These are phyloP conservation scores for Ammodytes marinus DNA, from an alignment of 2,113 vertebrate species.

Conservation along the genomic window DNA sequence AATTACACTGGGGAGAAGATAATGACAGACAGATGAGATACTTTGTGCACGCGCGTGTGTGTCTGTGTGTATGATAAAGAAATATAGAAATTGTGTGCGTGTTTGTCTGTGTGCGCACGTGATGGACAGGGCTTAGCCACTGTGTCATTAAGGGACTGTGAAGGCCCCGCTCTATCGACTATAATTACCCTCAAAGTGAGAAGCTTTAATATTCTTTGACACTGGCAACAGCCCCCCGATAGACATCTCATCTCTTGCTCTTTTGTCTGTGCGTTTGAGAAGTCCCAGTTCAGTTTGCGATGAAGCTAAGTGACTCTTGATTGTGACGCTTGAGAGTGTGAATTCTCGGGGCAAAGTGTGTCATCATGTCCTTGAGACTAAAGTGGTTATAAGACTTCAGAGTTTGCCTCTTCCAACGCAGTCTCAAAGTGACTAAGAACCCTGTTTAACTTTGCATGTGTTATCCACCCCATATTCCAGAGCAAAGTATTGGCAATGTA, in stretches of 20 bases:
- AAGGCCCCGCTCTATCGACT: constrained; percentile 76
- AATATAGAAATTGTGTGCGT: constrained; percentile 52
- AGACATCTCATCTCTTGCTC: constrained; percentile 75
- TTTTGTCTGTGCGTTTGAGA: constrained; percentile 61
- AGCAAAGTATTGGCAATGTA: neutral
- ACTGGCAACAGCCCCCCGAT: constrained; percentile 69
- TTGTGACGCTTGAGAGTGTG: constrained; percentile 58
- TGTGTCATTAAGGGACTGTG: constrained; percentile 75
- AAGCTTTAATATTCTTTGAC: constrained; percentile 81
- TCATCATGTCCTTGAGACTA: constrained; percentile 77
- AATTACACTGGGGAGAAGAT: constrained; percentile 82
- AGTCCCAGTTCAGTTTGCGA: constrained; percentile 67
- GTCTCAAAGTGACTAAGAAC: constrained; percentile 44
- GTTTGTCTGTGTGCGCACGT: constrained; percentile 71
- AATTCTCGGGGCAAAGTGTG: constrained; percentile 62
- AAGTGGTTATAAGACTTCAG: constrained; percentile 53
- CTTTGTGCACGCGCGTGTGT: constrained; percentile 40
- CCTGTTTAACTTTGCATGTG: constrained; percentile 28
- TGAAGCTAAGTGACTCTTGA: constrained; percentile 70
- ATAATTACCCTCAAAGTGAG: constrained; percentile 81
- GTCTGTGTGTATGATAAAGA: constrained; percentile 55
- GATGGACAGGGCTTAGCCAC: constrained; percentile 81
- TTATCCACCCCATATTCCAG: constrained; percentile 17
- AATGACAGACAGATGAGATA: constrained; percentile 80
- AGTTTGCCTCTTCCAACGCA: constrained; percentile 53